Base-by-base conservation (phyloP, 2,113 vertebrate genomes). In the Pholis gunnellus region DNA sequence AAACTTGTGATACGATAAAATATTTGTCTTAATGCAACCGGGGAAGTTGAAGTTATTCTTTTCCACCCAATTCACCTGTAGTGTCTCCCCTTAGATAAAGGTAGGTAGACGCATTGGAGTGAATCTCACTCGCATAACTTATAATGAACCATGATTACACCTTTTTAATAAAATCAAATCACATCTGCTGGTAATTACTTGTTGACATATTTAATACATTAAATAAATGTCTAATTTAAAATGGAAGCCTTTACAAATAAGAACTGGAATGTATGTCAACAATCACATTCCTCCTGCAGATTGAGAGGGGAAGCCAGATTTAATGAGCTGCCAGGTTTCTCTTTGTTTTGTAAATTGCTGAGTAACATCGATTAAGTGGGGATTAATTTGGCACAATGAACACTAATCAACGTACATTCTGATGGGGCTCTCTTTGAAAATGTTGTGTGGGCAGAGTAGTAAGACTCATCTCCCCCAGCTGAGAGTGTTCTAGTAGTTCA, bases 271-370 rank as follows among this genome's bases (percentile, higher is more conserved):
- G 3, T 25, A 36, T 75, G 57, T 71, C 13, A 70, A 59, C 25
- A 66, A 66, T 25, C 34, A 59, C 64, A 66, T 44, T 36, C 25
- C 50, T 66, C 61, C 54, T 68, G 34, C 25, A 31, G 34, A 38
- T 14, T 25, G 54, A 57, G 50, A 38, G 14, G 6, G 44, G 46
- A 42, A 48, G 56, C 31, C 73, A 77, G 29, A 40, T 42, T 78
- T 52, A 78, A 75, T 72, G 25, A 22, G 63, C 40, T 74, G 72
- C 67, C 73, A 75, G 59, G 42, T 67, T 56, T 61, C 9, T 67
- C 34, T 85, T 82, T 79, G 36, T 71, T 79, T 75, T 72, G 10
- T 72, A 68, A 79, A 83, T 57, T 79, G 66, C 52, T 56, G 61
- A 68, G 34, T 72, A 71, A 80, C 50, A 42, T 60, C 61, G 31